Conservation (phyloP, 2,113 vertebrate species). For the Carassius auratus region DNA sequence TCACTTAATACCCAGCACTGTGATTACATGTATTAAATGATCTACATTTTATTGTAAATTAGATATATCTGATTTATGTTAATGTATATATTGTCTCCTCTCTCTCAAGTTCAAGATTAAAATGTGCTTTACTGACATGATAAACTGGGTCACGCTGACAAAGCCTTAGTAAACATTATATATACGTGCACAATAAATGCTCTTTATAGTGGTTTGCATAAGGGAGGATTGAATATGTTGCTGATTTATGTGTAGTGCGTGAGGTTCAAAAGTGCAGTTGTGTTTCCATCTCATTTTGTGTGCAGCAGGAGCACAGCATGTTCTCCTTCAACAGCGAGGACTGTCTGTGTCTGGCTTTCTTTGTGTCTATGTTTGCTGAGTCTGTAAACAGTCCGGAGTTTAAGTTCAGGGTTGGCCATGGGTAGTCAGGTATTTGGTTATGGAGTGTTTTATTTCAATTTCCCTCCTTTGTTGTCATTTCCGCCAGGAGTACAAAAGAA, state of each 20-base stretch:
- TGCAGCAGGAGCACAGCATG: not conserved
- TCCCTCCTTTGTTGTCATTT: not conserved
- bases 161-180: slow-evolving; percentile 6
- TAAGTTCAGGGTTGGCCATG: not conserved
- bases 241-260: slow-evolving; percentile 3
- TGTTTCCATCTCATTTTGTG: slow-evolving; percentile 25
- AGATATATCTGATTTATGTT: too few species aligned
- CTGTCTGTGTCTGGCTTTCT: not conserved
- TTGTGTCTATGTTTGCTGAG: not conserved
- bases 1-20: too few species aligned
- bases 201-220: not conserved
- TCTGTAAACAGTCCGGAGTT: not conserved
- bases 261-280: slow-evolving; percentile 17
- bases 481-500: not conserved
- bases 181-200: not conserved
- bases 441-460: not conserved
- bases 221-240: not conserved
- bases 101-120: not conserved
- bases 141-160: not conserved
- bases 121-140: not conserved
- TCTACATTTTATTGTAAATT: too few species aligned
- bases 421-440: not conserved
- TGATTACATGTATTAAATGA: too few species aligned
- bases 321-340: not conserved
- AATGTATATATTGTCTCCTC: too few species aligned